These are phyloP conservation scores for Dioctria linearis DNA, from an alignment of 2,888 invertebrate genomes.

Conservation along the genomic window DNA sequence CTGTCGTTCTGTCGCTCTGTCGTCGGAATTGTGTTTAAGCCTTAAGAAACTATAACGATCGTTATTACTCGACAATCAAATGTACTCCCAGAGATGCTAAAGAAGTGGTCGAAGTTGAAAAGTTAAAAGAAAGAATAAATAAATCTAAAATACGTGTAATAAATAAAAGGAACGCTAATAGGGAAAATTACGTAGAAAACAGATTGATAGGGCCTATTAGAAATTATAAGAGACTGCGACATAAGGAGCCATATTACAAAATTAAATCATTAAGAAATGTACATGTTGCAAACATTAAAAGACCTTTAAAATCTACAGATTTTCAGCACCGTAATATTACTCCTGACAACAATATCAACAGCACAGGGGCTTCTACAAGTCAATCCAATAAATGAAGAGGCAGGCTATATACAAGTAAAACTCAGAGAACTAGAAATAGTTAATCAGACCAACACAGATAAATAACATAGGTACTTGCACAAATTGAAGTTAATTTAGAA, in stretches of 20 bases:
- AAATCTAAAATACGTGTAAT: constrained; percentile 27
- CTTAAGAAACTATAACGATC: no score
- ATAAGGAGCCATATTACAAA: constrained; percentile 54
- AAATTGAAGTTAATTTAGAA: no score
- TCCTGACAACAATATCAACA: not conserved
- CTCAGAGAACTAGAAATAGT: not conserved
- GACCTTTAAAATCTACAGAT: not conserved
- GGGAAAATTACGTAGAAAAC: constrained; percentile 43
- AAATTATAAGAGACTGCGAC: constrained; percentile 52
- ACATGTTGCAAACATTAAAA: no score
- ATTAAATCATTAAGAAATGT: constrained; percentile 8
- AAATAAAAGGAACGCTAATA: constrained; percentile 32
- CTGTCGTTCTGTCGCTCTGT: no score
- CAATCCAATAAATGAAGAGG: not conserved
- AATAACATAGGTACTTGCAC: no score
- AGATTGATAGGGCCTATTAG: constrained; percentile 45
- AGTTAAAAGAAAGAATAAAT: not conserved
- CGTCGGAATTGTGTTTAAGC: no score
- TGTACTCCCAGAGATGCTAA: constrained; percentile 54
- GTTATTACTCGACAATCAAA: constrained; percentile 56
- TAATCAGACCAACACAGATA: not conserved
- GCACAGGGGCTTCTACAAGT: not conserved
- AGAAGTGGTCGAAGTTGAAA: not conserved
- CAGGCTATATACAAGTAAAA: not conserved
- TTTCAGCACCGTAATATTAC: not conserved